Conservation (phyloP, 2,113 vertebrate species). For the Rhadina sibilatrix region DNA sequence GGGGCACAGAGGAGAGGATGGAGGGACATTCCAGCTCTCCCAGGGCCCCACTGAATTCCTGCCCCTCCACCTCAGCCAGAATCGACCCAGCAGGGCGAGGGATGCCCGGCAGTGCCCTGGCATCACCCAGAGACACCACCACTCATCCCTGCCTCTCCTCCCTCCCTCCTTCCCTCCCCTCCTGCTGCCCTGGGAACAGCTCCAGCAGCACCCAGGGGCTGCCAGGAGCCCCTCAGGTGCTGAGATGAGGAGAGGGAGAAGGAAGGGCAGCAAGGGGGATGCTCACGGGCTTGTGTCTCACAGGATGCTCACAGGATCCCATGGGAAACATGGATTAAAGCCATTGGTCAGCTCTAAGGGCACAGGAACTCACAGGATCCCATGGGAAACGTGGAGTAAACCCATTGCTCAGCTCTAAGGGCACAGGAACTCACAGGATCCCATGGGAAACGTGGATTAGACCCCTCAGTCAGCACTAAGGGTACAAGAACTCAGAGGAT, state of each 20-base stretch:
- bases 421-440: neutral
- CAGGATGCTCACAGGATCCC: neutral
- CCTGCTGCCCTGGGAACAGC: neutral
- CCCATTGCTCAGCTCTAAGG: fast-evolving
- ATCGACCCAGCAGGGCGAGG: fast-evolving
- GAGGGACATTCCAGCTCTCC: neutral
- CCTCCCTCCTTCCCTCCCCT: neutral
- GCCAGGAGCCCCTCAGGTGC: neutral
- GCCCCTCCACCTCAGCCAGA: neutral
- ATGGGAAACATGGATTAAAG: neutral
- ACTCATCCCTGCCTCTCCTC: neutral
- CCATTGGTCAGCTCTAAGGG: neutral
- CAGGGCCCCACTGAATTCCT: neutral
- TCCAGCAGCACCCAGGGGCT: neutral
- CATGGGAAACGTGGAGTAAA: fast-evolving
- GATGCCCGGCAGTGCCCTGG: neutral
- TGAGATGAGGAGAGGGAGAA: neutral
- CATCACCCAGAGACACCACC: neutral
- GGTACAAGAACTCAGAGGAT: neutral
- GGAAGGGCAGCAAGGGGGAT: neutral
- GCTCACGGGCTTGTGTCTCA: neutral
- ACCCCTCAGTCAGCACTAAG: neutral
- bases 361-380: neutral
- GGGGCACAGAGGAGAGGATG: neutral
- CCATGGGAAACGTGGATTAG: neutral